Evolutionary conservation across 2,797 vertebrate species (phyloP), one percentile per base, ranked within the genome.

Genomic region (Glyptemys insculpta): DNA sequence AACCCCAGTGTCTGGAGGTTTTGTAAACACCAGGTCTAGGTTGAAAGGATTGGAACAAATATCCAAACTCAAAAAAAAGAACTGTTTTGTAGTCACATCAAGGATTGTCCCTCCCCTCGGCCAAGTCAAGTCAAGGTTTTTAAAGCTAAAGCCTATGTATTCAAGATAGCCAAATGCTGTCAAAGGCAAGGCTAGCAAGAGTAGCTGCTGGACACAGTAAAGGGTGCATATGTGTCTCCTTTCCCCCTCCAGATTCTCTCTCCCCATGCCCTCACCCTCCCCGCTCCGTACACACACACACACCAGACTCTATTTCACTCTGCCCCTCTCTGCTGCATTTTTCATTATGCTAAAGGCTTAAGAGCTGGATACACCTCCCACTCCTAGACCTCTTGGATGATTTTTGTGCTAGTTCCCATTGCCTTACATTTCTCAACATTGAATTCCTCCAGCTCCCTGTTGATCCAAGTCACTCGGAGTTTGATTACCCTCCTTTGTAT

Each of bases 401-500:
- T 79, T 87, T 1, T 89, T 0, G 0, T 76, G 88, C 81, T 81
- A 54, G 27, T 27, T 54, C 79, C 37, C 81, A 53, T 65, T 74
- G 37, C 53, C 54, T 29, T 59, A 19, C 85, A 85, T 95, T 95
- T 97, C 95, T 92, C 88, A 95, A 78, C 78, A 37, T 79, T 68
- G 89, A 94, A 15, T 79, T 97, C 90, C 86, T 91, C 85, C 90
- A 96, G 90, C 92, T 94, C 92, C 83, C 81, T 37, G 81, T 93
- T 94, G 96, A 97, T 97, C 85, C 93, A 91, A 97, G 93, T 95
- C 85, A 86, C 88, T 94, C 91, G 74, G 88, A 96, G 92, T 92
- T 97, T 96, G 95, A 65, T 96, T 94, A 27, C 56, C 59, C 81
- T 96, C 34, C 68, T 95, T 92, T 65, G 85, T 92, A 85, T 83